Evolutionary conservation across 2,113 vertebrate genomes (phyloP), one percentile per base, ranked within the genome.

Genomic region (Formicarius rufipectus): DNA sequence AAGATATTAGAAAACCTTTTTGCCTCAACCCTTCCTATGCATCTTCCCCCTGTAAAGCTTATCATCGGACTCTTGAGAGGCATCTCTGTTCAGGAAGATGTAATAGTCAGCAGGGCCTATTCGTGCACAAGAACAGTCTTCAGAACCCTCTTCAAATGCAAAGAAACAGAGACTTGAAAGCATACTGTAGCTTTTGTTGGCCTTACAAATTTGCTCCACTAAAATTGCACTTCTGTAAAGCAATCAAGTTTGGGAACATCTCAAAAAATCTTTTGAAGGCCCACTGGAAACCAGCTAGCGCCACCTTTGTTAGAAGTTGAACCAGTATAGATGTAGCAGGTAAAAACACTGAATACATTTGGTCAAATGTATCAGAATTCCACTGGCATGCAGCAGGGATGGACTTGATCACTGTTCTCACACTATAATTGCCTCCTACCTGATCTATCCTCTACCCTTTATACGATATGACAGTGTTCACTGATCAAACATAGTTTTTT

Each of bases 351-450:
- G 47, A 79, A 39, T 56, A 49, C 28, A 60, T 74, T 60, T 84
- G 30, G 42, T 53, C 56, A 82, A 90, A 83, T 2, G 0, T 42
- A 62, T 84, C 55, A 72, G 68, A 93, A 96, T 86, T 92, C 72
- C 52, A 72, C 35, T 24, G 37, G 64, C 37, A 56, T 50, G 31
- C 56, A 73, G 66, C 37, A 81, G 78, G 67, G 60, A 31, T 62
- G 77, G 74, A 88, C 67, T 67, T 74, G 88, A 73, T 93, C 73
- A 63, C 39, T 82, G 49, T 42, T 92, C 90, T 84, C 77, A 89
- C 73, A 82, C 53, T 60, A 3, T 84, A 84, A 94, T 95, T 83
- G 62, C 44, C 55, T 91, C 72, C 39, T 88, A 74, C 75, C 63
- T 79, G 53, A 66, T 91, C 86, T 90, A 80, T 86, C 62, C 79